Conservation (phyloP, 1,140 invertebrate species). For the Drosophila oshimai region DNA sequence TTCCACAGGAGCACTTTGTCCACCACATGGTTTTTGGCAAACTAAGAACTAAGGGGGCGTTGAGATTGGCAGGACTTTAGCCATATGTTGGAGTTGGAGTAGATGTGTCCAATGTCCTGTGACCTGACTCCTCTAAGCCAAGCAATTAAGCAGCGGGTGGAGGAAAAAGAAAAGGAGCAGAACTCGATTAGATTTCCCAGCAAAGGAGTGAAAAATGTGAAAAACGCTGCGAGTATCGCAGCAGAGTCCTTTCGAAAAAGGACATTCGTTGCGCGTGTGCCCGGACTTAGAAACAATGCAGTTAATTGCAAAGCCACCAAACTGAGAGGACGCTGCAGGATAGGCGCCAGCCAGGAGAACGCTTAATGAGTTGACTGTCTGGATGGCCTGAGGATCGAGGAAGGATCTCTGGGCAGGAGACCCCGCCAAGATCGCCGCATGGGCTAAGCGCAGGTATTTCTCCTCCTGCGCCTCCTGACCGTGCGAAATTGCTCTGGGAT, state of each 20-base stretch:
- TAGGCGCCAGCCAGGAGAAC: conserved; percentile 58
- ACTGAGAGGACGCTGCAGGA: conserved; percentile 62
- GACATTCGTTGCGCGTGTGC: conserved; percentile 44
- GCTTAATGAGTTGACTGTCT: conserved; percentile 63
- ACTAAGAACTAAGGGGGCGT: conserved; percentile 16
- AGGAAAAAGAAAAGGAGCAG: conserved; percentile 17
- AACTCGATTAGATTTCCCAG: conserved; percentile 57
- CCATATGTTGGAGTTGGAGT: conserved; percentile 50
- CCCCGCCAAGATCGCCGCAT: conserved; percentile 35
- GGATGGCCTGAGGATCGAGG: conserved; percentile 6
- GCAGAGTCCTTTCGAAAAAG: conserved; percentile 16
- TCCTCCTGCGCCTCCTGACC: conserved; percentile 36
- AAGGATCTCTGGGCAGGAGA: neutral
- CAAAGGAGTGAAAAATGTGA: conserved; percentile 72
- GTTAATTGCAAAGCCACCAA: conserved; percentile 80
- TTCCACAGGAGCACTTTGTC: conserved; percentile 67
- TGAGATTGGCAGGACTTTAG: neutral
- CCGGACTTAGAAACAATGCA: conserved; percentile 48
- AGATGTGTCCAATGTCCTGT: too few species aligned
- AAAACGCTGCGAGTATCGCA: conserved; percentile 53
- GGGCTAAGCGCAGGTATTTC: conserved; percentile 54
- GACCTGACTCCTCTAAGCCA: neutral
- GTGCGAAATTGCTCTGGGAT: conserved; percentile 60
- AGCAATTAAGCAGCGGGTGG: conserved; percentile 64
- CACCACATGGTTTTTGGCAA: conserved; percentile 62